These are phyloP conservation scores for Epiperipatus broadwayi DNA, from an alignment of 2,888 invertebrate species.

Conservation along the genomic window DNA sequence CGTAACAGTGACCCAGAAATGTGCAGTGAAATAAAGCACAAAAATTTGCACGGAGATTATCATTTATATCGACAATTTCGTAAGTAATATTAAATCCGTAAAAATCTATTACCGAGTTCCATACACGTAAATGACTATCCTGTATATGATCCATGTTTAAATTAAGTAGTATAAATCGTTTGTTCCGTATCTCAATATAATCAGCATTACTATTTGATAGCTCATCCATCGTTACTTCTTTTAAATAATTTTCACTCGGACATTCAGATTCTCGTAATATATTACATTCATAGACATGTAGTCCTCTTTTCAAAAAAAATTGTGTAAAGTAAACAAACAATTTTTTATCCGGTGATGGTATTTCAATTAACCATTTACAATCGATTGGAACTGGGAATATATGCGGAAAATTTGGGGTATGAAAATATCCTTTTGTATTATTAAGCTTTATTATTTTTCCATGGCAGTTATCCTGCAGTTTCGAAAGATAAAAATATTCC, in stretches of 20 bases:
- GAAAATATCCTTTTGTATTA: too few species aligned
- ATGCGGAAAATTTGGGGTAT: slow-evolving; percentile 64
- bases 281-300: too few species aligned
- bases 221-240: too few species aligned
- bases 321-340: slow-evolving; percentile 74
- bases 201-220: too few species aligned
- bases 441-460: too few species aligned
- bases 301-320: too few species aligned
- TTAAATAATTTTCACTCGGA: too few species aligned
- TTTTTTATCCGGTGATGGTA: slow-evolving; percentile 34
- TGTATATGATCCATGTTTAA: slow-evolving; percentile 41
- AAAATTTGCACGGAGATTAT: slow-evolving; percentile 19
- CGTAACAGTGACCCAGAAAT: slow-evolving; percentile 64
- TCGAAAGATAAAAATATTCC: too few species aligned
- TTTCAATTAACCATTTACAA: slow-evolving; percentile 71
- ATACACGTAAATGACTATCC: slow-evolving; percentile 53
- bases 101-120: slow-evolving; percentile 58
- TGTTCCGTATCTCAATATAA: too few species aligned
- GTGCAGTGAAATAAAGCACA: slow-evolving; percentile 65
- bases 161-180: too few species aligned
- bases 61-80: slow-evolving; percentile 41
- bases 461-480: too few species aligned
- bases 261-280: too few species aligned
- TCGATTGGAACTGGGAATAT: slow-evolving; percentile 59
- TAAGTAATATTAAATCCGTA: slow-evolving; percentile 85